Base-by-base conservation (phyloP, 2,888 invertebrate species). In the Laspeyria flexula region DNA sequence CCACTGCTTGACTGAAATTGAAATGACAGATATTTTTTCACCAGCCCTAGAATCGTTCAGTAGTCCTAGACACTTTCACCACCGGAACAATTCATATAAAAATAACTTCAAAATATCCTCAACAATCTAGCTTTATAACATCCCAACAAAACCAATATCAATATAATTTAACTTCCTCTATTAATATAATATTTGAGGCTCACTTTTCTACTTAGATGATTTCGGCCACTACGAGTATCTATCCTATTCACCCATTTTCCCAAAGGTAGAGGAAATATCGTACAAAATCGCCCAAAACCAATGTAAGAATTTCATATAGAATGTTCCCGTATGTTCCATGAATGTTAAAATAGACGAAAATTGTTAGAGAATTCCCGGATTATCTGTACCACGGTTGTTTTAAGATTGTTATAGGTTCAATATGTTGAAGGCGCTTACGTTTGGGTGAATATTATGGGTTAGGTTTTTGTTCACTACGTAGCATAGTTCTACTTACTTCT, bases 181-280 rank as follows among this genome's bases (percentile, higher is more conserved):
- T 30, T 13, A 54, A 68, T 75, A 67, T 73, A 18, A 69, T 73
- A 73, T 71, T 75, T 61, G 42, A 60, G 42, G 43, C 46, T 64
- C 64, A 72, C 71, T 74, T 75, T 75, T 73, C 67, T 57, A 70
- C 70, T 70, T 43, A 58, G 48, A 75, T 68, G 68, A 67, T 68
- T 71, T 65, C 55, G 50, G 57, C 33, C 45, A 66, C 65, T 64
- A 53, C 33, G 43, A 66, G 64, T 64, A 53, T 46, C 55, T 60
- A 23, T 33, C 39, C 31, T 70, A 72, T 67, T 64, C 16, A 33
- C 13, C 21, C 10, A 43, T 49, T 45, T 42, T 43, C 46, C 48
- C 44, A 45, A 48, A 65, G 60, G 41, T 57, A 52, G 39, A 37
- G 25, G 4, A 25, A 52, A 65, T 49, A 56, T 47, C 34, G 39